Base-by-base conservation (phyloP, 1,140 invertebrate genomes). In the Maconellicoccus hirsutus region DNA sequence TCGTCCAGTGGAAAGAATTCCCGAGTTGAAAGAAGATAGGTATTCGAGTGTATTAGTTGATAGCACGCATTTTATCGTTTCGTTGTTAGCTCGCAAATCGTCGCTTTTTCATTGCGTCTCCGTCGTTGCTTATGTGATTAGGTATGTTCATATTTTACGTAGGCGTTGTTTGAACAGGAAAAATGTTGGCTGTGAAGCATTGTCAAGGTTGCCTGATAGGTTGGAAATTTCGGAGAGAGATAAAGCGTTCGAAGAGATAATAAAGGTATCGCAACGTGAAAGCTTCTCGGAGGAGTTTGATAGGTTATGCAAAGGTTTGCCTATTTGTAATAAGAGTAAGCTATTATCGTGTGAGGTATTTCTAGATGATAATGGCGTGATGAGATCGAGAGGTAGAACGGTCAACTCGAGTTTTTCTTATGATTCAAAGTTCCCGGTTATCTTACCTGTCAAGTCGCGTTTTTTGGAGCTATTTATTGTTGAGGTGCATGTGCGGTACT, bases 391-490 rank as follows among this genome's bases (percentile, higher is more conserved):
- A 21, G 74, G 73, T 26, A 25, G 69, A 22, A 26, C 71, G 29
- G 2, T 8, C 19, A 59, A 69, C 39, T n/a, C 74, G 4, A 66
- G 23, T 69, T 26, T 27, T 23, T 70, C 73, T 23, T 71, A 71
- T 70, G 74, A 77, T 26, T 74, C 76, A 23, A 80, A 79, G 72
- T 79, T 81, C 75, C 81, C 80, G 0, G 77, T 80, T 16, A 59
- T 82, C 12, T 69, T 79, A 38, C 77, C 78, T 25, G 33, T 73
- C 10, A 76, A 75, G 22, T 73, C 79, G 74, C 72, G 74, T 25
- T 70, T 81, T 6, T 77, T 77, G 14, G 71, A 74, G 6, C 61
- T 80, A 39, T 73, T 82, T 3, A 76, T 82, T 10, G 42, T 70
- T 8, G 16, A 79, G 70, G 73, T 76, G 25, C 80, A 82, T 72